Conservation (phyloP, 1,140 invertebrate species). For the Helicoverpa zea region DNA sequence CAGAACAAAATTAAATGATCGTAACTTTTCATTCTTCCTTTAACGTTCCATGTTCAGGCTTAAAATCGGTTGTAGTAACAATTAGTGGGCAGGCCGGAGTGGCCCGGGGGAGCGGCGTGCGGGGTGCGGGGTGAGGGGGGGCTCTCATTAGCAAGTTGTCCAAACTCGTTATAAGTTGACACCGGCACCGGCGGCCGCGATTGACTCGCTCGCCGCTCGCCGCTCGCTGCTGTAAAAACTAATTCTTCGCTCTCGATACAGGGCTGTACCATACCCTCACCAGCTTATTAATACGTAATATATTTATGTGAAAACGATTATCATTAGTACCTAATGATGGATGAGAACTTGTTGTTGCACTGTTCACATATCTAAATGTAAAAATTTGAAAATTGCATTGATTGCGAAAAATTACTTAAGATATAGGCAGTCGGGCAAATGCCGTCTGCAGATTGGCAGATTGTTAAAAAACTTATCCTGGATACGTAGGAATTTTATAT, state of each 20-base stretch:
- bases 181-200: conserved; percentile 51
- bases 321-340: neutral
- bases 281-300: neutral
- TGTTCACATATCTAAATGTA: neutral
- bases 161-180: conserved; percentile 79
- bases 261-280: conserved; percentile 9
- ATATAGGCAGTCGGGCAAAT: too few species aligned
- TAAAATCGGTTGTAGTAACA: conserved; percentile 33
- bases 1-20: conserved; percentile 40
- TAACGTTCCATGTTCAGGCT: conserved; percentile 25
- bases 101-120: conserved; percentile 9
- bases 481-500: too few species aligned
- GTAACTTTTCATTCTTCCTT: conserved; percentile 31
- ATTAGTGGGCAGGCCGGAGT: conserved; percentile 37
- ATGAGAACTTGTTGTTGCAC: neutral
- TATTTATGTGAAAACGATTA: neutral
- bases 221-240: conserved; percentile 44
- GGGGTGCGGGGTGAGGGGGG: neutral
- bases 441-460: neutral
- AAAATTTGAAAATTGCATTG: too few species aligned
- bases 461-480: too few species aligned
- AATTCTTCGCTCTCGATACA: conserved; percentile 41
- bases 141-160: conserved; percentile 79
- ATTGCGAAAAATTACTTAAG: neutral
- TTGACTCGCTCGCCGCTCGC: conserved; percentile 43